Conservation (phyloP, 1,140 invertebrate genomes). For the Platyura marginata region DNA sequence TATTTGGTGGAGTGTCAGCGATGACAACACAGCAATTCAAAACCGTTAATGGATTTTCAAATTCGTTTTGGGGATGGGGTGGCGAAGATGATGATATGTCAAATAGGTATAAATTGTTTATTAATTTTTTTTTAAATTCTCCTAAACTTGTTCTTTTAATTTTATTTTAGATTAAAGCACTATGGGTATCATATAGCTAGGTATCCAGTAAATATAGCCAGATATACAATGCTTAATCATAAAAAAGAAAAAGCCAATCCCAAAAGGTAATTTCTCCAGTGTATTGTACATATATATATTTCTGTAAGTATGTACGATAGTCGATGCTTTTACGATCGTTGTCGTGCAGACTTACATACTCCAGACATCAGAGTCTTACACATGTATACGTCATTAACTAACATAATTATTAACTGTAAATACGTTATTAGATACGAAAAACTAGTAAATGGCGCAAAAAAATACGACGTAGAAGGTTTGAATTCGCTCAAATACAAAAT, state of each 20-base stretch:
- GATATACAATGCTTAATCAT: constrained; percentile 83
- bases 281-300: background rate
- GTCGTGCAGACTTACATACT: too few species aligned
- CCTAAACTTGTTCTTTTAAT: background rate
- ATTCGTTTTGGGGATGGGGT: constrained; percentile 86
- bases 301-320: constrained; percentile 7
- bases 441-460: constrained; percentile 59
- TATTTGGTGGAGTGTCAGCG: constrained; percentile 81
- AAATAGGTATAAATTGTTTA: constrained; percentile 31
- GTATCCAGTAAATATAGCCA: constrained; percentile 69
- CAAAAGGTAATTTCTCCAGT: constrained; percentile 40
- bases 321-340: too few species aligned
- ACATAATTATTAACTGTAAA: too few species aligned
- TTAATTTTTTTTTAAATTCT: constrained; percentile 1
- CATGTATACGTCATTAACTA: too few species aligned
- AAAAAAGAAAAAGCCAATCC: constrained; percentile 76
- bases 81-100: constrained; percentile 88
- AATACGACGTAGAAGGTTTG: constrained; percentile 70
- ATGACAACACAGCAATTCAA: constrained; percentile 64
- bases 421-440: constrained; percentile 76
- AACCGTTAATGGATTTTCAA: constrained; percentile 77
- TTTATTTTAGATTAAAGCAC: constrained; percentile 38
- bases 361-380: too few species aligned
- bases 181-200: constrained; percentile 65
- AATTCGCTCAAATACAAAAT: constrained; percentile 70